Evolutionary conservation across 1,140 invertebrate species (phyloP).

Genomic region (Oscheius sp.): DNA sequence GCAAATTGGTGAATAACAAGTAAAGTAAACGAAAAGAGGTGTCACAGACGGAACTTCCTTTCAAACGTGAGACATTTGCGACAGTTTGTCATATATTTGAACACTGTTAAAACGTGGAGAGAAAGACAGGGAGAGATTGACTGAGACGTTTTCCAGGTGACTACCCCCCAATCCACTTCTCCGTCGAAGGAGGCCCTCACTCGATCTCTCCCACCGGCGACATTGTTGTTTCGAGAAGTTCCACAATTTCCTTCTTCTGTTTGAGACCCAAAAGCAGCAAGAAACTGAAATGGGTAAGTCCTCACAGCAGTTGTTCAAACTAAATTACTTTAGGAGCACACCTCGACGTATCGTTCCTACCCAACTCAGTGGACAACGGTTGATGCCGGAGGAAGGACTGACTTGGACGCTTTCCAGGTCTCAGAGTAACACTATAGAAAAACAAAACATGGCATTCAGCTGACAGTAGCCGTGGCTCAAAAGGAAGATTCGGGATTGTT

Average conservation of each 20-base stretch:
- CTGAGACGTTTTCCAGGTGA: no score
- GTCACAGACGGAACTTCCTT: no score
- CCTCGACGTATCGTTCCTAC: conserved; percentile 47
- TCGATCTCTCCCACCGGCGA: conserved; percentile 32
- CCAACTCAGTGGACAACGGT: conserved; percentile 73
- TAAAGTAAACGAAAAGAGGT: no score
- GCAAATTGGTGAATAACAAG: no score
- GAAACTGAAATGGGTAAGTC: conserved; percentile 15
- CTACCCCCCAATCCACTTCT: conserved; percentile 25
- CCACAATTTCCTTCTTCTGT: conserved; percentile 37
- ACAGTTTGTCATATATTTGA: no score
- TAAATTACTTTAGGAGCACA: conserved; percentile 37
- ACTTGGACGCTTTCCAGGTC: conserved; percentile 71
- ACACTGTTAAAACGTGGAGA: no score
- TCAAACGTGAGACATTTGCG: no score
- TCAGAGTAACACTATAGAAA: background rate
- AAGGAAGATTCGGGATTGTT: conserved; percentile 77
- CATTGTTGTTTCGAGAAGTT: conserved; percentile 29
- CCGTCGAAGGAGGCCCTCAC: conserved; percentile 23
- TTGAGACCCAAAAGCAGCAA: conserved; percentile 13
- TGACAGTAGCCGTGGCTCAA: conserved; percentile 75
- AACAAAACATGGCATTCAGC: conserved; percentile 60
- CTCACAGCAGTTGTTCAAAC: conserved; percentile 9
- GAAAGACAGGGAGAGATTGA: no score
- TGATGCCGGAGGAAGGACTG: conserved; percentile 69